phyloP scores from a whole-genome alignment of 2,797 vertebrate genomes.

The Pseudomugil gertrudae region DNA sequence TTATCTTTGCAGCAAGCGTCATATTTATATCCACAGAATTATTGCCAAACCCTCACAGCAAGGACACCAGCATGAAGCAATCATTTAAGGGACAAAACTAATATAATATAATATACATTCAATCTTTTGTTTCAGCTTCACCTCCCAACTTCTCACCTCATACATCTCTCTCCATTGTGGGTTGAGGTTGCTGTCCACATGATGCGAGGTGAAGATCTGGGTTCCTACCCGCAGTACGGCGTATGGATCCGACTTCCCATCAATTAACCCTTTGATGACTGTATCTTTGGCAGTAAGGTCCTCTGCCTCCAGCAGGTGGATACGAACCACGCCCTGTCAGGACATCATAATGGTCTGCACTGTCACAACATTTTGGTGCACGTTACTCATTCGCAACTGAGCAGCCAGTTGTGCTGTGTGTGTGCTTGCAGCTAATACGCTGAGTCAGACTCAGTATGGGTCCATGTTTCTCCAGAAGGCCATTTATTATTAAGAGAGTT shows the following conservation, averaged over 20 bases:
- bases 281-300: slow-evolving; percentile 90
- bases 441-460: slow-evolving; percentile 20
- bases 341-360: neutral
- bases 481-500: slow-evolving; percentile 62
- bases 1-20: slow-evolving; percentile 15
- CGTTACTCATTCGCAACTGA: slow-evolving; percentile 8
- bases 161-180: slow-evolving; percentile 93
- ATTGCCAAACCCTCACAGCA: slow-evolving; percentile 13
- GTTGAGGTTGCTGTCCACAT: slow-evolving; percentile 89
- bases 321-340: slow-evolving; percentile 89
- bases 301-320: slow-evolving; percentile 88
- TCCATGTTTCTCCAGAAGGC: slow-evolving; percentile 37
- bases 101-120: neutral
- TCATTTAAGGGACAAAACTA: slow-evolving; percentile 26
- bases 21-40: slow-evolving; percentile 14
- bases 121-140: slow-evolving; percentile 4
- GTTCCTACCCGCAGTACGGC: slow-evolving; percentile 91
- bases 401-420: slow-evolving; percentile 25
- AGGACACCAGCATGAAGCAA: slow-evolving; percentile 31
- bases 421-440: slow-evolving; percentile 29
- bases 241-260: slow-evolving; percentile 94
- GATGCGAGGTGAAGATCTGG: slow-evolving; percentile 90
- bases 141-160: slow-evolving; percentile 85
- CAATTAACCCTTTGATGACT: slow-evolving; percentile 89
- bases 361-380: neutral